A percentile compares a stretch with the other conserved stretches of the same genome.
Conservation (phyloP, 2,797 vertebrate genomes). For the Spinus pinus region DNA sequence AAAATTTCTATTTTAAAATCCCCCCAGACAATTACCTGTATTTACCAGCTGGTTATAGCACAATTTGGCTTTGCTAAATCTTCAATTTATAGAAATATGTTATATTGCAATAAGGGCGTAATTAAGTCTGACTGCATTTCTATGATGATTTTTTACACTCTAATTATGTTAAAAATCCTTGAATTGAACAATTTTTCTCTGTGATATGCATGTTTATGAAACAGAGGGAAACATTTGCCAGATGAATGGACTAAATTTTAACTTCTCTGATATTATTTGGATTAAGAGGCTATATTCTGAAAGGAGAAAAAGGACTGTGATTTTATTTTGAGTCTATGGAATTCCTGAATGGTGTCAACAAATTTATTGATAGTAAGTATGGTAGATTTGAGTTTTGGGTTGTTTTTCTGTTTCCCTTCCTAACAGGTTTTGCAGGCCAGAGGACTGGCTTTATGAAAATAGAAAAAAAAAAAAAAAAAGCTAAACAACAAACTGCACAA, state of each 20-base stretch:
- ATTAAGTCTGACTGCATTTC: neutral
- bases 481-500: neutral
- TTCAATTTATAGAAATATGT: neutral
- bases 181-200: constrained; percentile 63
- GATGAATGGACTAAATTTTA: constrained; percentile 79
- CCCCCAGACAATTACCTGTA: neutral
- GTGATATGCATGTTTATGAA: constrained; percentile 75
- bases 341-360: constrained; percentile 64
- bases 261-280: constrained; percentile 80
- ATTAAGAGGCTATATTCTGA: constrained; percentile 81
- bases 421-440: constrained; percentile 59
- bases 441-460: neutral
- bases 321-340: constrained; percentile 87
- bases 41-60: neutral
- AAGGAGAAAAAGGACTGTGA: constrained; percentile 89
- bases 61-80: neutral
- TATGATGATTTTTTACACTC: constrained; percentile 79
- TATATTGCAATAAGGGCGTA: neutral
- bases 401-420: neutral
- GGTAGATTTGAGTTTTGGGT: constrained; percentile 57
- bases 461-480: neutral
- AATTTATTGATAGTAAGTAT: constrained; percentile 68
- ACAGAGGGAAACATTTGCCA: constrained; percentile 76
- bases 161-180: constrained; percentile 52
- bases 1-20: neutral